These are phyloP conservation scores for Mesaphorura yosii DNA, from an alignment of 1,140 invertebrate genomes.

Conservation along the genomic window DNA sequence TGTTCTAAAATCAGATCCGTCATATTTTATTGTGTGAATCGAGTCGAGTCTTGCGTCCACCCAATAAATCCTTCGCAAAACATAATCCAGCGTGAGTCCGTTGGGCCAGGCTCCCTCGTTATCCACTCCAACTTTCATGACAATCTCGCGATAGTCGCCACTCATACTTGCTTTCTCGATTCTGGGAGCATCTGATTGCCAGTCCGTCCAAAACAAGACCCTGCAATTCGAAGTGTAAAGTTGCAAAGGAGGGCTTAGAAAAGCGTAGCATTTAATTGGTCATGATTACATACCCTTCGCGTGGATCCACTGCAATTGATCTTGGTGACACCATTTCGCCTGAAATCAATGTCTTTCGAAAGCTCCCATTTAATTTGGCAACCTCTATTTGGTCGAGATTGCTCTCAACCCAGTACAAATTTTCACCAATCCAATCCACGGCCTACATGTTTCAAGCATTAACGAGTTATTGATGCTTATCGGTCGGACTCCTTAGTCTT, in stretches of 20 bases:
- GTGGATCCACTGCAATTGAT: slow-evolving; percentile 72
- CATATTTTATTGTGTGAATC: slow-evolving; percentile 61
- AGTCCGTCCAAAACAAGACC: slow-evolving; percentile 54
- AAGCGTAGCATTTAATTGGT: no score
- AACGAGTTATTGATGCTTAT: no score
- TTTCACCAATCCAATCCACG: slow-evolving; percentile 72
- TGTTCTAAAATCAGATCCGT: slow-evolving; percentile 42
- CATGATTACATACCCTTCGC: slow-evolving; percentile 51
- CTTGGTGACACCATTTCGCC: slow-evolving; percentile 75
- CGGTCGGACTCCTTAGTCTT: no score
- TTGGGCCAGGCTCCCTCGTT: slow-evolving; percentile 55
- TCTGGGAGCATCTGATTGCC: slow-evolving; percentile 42
- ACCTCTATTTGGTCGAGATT: slow-evolving; percentile 84
- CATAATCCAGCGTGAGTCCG: slow-evolving; percentile 53
- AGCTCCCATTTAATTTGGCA: slow-evolving; percentile 64
- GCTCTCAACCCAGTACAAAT: slow-evolving; percentile 72
- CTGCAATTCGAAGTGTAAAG: slow-evolving; percentile 17
- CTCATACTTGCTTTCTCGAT: slow-evolving; percentile 52
- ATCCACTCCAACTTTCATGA: slow-evolving; percentile 44
- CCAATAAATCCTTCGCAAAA: slow-evolving; percentile 49
- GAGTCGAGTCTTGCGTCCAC: slow-evolving; percentile 66
- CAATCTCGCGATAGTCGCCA: slow-evolving; percentile 41
- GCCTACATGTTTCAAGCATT: no score
- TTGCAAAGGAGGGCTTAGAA: no score
- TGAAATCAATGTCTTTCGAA: slow-evolving; percentile 63